A percentile compares a stretch with the other conserved stretches of the same genome.
Conservation (phyloP, 2,888 invertebrate species). For the Aspidiotus destructor region DNA sequence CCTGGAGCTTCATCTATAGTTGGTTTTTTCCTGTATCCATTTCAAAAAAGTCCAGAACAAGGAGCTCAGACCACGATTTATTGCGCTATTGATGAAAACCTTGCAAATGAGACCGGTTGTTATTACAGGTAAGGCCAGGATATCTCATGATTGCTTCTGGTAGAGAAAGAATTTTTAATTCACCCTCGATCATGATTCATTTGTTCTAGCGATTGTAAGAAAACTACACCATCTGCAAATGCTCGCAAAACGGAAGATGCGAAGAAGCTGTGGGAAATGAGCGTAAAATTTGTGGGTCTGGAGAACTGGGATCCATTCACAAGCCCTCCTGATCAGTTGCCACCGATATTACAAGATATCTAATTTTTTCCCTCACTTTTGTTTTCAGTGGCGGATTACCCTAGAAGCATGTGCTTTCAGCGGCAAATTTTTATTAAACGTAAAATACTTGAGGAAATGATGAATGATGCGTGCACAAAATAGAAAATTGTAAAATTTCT, state of each 20-base stretch:
- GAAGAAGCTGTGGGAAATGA: conserved; percentile 53
- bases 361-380: not conserved
- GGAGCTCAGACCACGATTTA: conserved; percentile 69
- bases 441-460: too few species aligned
- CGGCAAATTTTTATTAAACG: too few species aligned
- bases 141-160: not conserved
- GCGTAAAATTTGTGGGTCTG: conserved; percentile 44
- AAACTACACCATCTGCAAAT: conserved; percentile 43
- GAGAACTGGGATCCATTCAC: conserved; percentile 34
- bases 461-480: too few species aligned
- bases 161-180: not conserved
- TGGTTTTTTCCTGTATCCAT: conserved; percentile 39
- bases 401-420: too few species aligned
- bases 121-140: conserved; percentile 35
- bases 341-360: conserved; percentile 19
- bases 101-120: conserved; percentile 37
- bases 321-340: conserved; percentile 16
- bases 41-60: conserved; percentile 50
- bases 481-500: too few species aligned
- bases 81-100: conserved; percentile 58
- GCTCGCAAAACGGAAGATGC: conserved; percentile 49
- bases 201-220: conserved; percentile 32
- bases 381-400: too few species aligned
- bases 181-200: not conserved
- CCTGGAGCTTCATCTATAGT: conserved; percentile 45